phyloP scores from a whole-genome alignment of 2,113 vertebrate genomes.

The Eolophus roseicapilla region DNA sequence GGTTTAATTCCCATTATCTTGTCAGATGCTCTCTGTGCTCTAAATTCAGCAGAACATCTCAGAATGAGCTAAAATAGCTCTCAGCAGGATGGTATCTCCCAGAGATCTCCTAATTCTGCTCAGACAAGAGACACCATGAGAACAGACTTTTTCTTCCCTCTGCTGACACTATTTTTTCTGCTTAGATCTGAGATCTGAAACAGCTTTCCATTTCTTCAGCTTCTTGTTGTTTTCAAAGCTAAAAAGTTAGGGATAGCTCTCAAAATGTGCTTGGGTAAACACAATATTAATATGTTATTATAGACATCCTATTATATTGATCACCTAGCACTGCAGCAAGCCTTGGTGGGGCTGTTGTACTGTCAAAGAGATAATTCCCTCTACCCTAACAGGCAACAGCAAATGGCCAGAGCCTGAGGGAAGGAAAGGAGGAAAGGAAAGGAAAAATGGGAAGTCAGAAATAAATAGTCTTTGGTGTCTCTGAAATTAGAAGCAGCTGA shows the following conservation, averaged over 20 bases:
- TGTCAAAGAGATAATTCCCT: neutral
- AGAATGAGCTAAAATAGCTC: slow-evolving; percentile 22
- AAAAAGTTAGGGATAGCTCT: neutral
- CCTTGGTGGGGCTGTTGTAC: neutral
- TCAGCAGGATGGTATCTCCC: slow-evolving; percentile 15
- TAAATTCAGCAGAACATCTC: slow-evolving; percentile 21
- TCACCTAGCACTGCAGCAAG: neutral
- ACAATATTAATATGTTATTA: neutral
- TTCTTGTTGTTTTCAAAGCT: neutral
- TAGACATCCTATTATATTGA: neutral
- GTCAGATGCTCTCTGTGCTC: neutral
- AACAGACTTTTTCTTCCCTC: neutral
- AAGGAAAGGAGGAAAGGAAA: too few species aligned
- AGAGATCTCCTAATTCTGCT: slow-evolving; percentile 42
- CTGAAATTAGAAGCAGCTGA: neutral
- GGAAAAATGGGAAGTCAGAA: neutral
- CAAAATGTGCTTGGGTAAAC: neutral
- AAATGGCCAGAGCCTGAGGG: neutral
- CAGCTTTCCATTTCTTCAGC: neutral
- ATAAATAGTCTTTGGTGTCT: neutral
- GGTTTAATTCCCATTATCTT: slow-evolving; percentile 21
- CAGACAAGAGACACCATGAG: neutral
- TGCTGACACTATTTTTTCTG: neutral
- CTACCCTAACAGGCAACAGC: neutral
- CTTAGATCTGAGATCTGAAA: neutral